These are phyloP conservation scores for Epinephelus moara DNA, from an alignment of 2,113 vertebrate species.

Conservation along the genomic window DNA sequence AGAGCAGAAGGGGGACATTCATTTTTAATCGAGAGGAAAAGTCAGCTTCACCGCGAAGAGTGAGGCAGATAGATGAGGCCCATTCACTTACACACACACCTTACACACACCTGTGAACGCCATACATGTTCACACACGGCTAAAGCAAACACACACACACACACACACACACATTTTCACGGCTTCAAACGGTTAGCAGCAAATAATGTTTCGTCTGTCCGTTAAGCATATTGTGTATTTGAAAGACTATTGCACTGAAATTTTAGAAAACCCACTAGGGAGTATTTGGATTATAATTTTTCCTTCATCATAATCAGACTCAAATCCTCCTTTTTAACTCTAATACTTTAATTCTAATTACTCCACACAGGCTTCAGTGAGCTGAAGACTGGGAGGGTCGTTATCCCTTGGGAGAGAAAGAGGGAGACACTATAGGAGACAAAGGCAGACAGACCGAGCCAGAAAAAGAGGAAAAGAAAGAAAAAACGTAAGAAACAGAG, in stretches of 20 bases:
- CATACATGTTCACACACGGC: constrained; percentile 1
- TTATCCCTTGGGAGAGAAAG: constrained; percentile 55
- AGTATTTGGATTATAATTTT: constrained; percentile 72
- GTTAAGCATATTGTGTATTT: constrained; percentile 39
- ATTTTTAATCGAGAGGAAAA: constrained; percentile 75
- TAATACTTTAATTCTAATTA: constrained; percentile 82
- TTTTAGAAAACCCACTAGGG: constrained; percentile 51
- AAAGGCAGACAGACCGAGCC: constrained; percentile 41
- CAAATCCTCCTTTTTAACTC: constrained; percentile 76
- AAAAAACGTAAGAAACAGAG: background rate
- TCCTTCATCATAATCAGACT: constrained; percentile 69
- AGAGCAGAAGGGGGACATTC: constrained; percentile 67
- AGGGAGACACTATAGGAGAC: constrained; percentile 30
- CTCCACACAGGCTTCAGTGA: constrained; percentile 68
- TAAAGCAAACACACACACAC: background rate
- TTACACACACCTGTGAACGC: constrained; percentile 25
- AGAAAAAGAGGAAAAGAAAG: constrained; percentile 9
- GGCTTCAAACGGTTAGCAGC: constrained; percentile 25
- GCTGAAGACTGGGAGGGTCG: constrained; percentile 61
- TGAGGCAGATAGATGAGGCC: constrained; percentile 51
- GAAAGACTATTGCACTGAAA: constrained; percentile 28
- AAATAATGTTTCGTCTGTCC: constrained; percentile 29
- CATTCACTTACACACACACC: constrained; percentile 16
- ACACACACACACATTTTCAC: background rate
- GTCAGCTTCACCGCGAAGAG: constrained; percentile 34